Base-by-base conservation (phyloP, 2,797 vertebrate species). In the Girardinus metallicus region DNA sequence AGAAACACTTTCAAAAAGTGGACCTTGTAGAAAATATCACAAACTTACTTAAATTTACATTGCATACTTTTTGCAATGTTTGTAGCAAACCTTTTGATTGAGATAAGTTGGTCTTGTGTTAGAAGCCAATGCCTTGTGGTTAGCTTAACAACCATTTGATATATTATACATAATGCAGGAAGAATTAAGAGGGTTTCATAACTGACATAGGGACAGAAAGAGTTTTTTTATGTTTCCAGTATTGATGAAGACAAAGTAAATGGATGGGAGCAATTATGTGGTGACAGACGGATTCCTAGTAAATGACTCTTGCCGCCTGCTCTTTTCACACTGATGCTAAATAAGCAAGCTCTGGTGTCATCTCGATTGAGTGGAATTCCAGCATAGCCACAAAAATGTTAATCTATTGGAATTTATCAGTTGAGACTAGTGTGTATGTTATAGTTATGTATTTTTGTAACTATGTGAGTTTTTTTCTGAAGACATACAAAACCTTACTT, bases 231-330 rank as follows among this genome's bases (percentile, higher is more conserved):
- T n/a, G 23, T 57, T 57, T 26, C n/a, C n/a, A 57, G n/a, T 57
- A 13, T n/a, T 76, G 75, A 18, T 23, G 76, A 77, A 57, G 79
- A 79, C 31, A 21, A 3, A 57, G 13, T 57, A 64, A 82, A 78
- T 60, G 55, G 83, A 80, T 79, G 39, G 55, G 70, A 71, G 74
- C 0, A 26, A 73, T 76, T 64, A 71, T 18, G 84, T 82, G 79
- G 85, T 29, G 66, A 71, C 70, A 44, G 75, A 75, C 51, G 77
- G 74, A 89, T 84, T 86, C 84, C 80, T 82, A 46, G 53, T 71
- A 86, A 91, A 91, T 77, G 84, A 82, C 80, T 88, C 79, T 36
- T 78, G 90, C 87, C 85, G 77, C 90, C 91, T 79, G 71, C 68
- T 75, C 71, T 80, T 68, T 80, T 78, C 75, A 73, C 55, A 21